These are phyloP conservation scores for Andricus grossulariae DNA, from an alignment of 1,140 invertebrate species.

Conservation along the genomic window DNA sequence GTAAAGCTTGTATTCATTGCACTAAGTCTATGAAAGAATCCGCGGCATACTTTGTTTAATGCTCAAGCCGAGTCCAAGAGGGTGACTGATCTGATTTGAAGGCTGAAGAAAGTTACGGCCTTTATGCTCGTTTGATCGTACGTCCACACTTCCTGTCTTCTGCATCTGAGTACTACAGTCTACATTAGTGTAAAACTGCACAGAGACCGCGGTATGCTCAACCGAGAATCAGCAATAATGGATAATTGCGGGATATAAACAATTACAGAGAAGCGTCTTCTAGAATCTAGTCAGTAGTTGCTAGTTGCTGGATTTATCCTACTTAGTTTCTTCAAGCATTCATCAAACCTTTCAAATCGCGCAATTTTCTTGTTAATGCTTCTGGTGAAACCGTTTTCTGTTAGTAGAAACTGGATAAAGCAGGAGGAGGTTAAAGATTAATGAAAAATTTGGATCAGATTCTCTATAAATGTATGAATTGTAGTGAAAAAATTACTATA, in stretches of 20 bases:
- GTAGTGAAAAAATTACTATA: no score
- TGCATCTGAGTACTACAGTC: not conserved
- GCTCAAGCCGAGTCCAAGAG: not conserved
- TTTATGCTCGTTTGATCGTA: conserved; percentile 21
- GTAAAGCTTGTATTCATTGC: not conserved
- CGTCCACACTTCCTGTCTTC: not conserved
- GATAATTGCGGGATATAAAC: conserved; percentile 28
- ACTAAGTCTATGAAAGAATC: conserved; percentile 1
- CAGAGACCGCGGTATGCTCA: not conserved
- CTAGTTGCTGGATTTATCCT: not conserved
- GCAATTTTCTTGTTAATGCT: no score
- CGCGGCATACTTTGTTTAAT: conserved; percentile 28
- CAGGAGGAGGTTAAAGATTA: no score
- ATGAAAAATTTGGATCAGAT: no score
- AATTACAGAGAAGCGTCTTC: conserved; percentile 1
- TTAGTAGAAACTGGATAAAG: no score
- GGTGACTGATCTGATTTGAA: not conserved
- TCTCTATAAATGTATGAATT: no score
- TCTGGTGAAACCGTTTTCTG: no score
- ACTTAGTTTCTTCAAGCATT: not conserved
- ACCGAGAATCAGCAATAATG: not conserved
- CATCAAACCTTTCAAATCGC: not conserved
- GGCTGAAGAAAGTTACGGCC: conserved; percentile 21
- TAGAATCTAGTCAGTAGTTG: conserved; percentile 1
- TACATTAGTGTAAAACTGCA: no score